Evolutionary conservation across 2,888 invertebrate species (phyloP).

Genomic region (Amaurobius ferox): DNA sequence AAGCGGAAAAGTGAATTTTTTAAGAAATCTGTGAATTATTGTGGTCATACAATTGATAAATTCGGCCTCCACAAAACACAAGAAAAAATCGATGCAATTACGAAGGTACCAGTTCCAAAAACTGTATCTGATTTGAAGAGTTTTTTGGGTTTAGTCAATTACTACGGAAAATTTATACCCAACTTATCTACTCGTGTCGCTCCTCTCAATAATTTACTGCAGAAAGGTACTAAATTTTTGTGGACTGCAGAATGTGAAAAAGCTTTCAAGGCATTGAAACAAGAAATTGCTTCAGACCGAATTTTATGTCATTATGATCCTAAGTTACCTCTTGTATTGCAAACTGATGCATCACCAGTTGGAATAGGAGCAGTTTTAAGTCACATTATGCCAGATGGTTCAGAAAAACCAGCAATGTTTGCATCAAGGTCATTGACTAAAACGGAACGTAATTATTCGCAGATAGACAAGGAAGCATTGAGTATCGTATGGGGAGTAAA

Average conservation of each 20-base stretch:
- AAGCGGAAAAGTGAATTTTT: too few species aligned
- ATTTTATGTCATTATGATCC: slow-evolving; percentile 72
- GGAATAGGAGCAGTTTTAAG: slow-evolving; percentile 77
- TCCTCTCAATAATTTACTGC: slow-evolving; percentile 34
- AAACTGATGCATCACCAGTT: slow-evolving; percentile 46
- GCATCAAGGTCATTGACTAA: slow-evolving; percentile 76
- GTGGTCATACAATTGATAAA: too few species aligned
- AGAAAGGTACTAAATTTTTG: slow-evolving; percentile 30
- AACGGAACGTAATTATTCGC: slow-evolving; percentile 76
- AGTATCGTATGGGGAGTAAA: slow-evolving; percentile 75
- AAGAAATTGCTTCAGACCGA: slow-evolving; percentile 40
- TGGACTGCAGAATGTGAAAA: slow-evolving; percentile 38
- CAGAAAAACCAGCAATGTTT: slow-evolving; percentile 78
- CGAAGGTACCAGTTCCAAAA: too few species aligned
- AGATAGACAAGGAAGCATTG: slow-evolving; percentile 77
- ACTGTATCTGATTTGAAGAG: too few species aligned
- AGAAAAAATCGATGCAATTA: too few species aligned
- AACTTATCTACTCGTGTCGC: slow-evolving; percentile 42
- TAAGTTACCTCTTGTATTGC: slow-evolving; percentile 73
- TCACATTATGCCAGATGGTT: slow-evolving; percentile 76
- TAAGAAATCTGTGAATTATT: too few species aligned
- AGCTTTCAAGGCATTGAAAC: slow-evolving; percentile 45
- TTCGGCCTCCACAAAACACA: too few species aligned
- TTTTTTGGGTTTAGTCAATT: slow-evolving; percentile 23
- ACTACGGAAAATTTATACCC: slow-evolving; percentile 48